Conservation (phyloP, 1,140 invertebrate species). For the Aphidius gifuensis region DNA sequence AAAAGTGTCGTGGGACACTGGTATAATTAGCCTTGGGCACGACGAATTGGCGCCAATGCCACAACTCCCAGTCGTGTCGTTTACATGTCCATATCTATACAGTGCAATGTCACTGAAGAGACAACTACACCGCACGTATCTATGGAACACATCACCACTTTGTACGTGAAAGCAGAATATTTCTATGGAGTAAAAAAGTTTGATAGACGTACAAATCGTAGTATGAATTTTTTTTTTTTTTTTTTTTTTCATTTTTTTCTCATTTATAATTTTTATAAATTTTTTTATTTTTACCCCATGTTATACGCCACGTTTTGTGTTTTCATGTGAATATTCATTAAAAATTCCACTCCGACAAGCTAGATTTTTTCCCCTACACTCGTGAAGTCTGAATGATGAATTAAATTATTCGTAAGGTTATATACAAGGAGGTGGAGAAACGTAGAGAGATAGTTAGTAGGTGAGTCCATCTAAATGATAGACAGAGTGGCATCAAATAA, state of each 20-base stretch:
- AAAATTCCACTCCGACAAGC: too few species aligned
- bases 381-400: slow-evolving; percentile 8
- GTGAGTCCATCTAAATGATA: slow-evolving; percentile 15
- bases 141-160: background rate
- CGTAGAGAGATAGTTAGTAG: background rate
- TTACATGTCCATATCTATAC: slow-evolving; percentile 1
- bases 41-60: slow-evolving; percentile 16
- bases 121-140: too few species aligned
- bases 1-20: slow-evolving; percentile 33
- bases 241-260: background rate
- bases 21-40: slow-evolving; percentile 36
- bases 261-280: background rate
- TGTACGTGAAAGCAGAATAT: too few species aligned
- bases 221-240: background rate
- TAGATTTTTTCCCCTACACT: slow-evolving; percentile 1
- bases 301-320: background rate
- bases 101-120: too few species aligned
- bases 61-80: slow-evolving; percentile 34
- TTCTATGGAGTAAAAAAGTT: slow-evolving; percentile 3
- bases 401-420: slow-evolving; percentile 22
- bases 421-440: slow-evolving; percentile 10
- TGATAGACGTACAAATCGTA: slow-evolving; percentile 4
- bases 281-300: background rate
- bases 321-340: too few species aligned
- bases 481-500: slow-evolving; percentile 12